Conservation (phyloP, 2,113 vertebrate genomes). For the Cyrtonyx montezumae region DNA sequence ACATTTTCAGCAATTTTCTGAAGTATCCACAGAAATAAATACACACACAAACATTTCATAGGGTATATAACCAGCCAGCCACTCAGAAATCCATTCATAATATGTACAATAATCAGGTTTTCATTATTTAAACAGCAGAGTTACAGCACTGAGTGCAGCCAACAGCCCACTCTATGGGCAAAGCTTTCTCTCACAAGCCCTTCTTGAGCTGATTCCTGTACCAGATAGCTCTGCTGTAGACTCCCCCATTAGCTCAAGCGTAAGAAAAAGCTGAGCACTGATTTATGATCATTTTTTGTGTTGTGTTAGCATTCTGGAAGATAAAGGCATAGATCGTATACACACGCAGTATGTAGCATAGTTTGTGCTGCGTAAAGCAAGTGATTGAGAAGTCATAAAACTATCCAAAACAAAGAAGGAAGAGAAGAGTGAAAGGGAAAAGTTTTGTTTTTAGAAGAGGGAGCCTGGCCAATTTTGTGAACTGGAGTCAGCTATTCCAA, state of each 20-base stretch:
- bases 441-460: conserved; percentile 56
- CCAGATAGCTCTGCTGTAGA: background rate
- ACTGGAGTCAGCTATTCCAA: conserved; percentile 58
- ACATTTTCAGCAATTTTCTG: background rate
- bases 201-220: background rate
- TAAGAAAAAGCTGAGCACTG: background rate
- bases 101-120: background rate
- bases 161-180: background rate
- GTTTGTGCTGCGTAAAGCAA: background rate
- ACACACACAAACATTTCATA: background rate
- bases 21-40: background rate
- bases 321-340: background rate
- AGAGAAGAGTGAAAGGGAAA: conserved; percentile 51
- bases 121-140: background rate
- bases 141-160: background rate
- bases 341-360: background rate
- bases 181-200: background rate
- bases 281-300: background rate
- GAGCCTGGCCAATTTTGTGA: conserved; percentile 45
- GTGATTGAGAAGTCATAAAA: background rate
- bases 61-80: background rate
- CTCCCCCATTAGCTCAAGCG: background rate
- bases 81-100: background rate
- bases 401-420: background rate
- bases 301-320: background rate